These are phyloP conservation scores for Stercorarius parasiticus DNA, from an alignment of 2,113 vertebrate genomes.

Conservation along the genomic window DNA sequence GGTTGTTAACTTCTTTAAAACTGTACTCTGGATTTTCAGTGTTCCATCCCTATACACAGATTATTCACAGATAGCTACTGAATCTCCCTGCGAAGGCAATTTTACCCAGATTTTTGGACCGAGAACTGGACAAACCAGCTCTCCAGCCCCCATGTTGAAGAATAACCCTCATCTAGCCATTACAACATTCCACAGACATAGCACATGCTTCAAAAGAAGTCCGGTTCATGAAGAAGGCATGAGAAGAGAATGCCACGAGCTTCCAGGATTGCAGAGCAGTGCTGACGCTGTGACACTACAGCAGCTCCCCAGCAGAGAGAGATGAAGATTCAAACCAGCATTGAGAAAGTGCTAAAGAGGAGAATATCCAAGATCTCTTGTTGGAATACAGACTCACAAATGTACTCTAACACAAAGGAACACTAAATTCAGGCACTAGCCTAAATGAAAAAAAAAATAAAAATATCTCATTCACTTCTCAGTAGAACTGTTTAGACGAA, in stretches of 20 bases:
- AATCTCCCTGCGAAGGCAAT: neutral
- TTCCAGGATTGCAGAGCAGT: neutral
- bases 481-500: neutral
- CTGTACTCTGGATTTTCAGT: neutral
- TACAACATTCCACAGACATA: neutral
- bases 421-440: neutral
- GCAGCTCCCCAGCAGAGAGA: neutral
- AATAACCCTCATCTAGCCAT: neutral
- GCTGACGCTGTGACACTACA: neutral
- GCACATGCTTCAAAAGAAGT: neutral
- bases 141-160: neutral
- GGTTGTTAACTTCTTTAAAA: neutral
- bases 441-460: no score
- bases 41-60: neutral
- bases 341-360: neutral
- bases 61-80: neutral
- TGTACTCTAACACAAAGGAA: neutral
- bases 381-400: neutral
- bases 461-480: neutral
- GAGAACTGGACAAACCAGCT: neutral
- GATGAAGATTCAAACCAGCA: neutral
- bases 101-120: neutral
- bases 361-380: neutral
- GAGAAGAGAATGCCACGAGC: neutral
- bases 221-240: neutral